Percentiles rank a stretch among this genome's conserved stretches.
Conservation (phyloP, 2,888 invertebrate genomes). For the Amiota minor region DNA sequence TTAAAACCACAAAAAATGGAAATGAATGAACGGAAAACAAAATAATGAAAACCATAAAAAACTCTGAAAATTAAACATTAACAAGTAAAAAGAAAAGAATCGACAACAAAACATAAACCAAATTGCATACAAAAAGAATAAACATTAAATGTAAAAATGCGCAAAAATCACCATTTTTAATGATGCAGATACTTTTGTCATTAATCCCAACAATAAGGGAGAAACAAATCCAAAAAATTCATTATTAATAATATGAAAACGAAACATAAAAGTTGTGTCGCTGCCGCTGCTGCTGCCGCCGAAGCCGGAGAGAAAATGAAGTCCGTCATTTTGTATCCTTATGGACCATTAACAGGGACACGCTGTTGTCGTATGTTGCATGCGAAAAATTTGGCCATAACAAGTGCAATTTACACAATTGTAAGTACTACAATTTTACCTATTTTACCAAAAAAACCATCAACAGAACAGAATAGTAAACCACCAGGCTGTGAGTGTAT, state of each 20-base stretch:
- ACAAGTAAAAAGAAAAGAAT: neutral
- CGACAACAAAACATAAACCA: slow-evolving; percentile 16
- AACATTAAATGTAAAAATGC: slow-evolving; percentile 25
- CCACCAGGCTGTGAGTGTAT: neutral
- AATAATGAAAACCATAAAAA: no score
- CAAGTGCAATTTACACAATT: slow-evolving; percentile 83
- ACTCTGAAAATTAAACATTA: no score
- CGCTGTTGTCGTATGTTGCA: slow-evolving; percentile 80
- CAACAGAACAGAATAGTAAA: neutral
- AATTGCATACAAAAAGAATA: neutral
- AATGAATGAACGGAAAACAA: no score
- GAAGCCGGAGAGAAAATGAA: slow-evolving; percentile 73
- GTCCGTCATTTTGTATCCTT: slow-evolving; percentile 75
- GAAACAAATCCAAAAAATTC: slow-evolving; percentile 28
- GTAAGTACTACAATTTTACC: slow-evolving; percentile 76
- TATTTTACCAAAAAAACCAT: neutral
- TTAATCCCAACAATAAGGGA: slow-evolving; percentile 20
- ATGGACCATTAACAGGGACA: slow-evolving; percentile 74
- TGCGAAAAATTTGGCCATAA: slow-evolving; percentile 82
- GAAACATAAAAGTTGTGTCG: slow-evolving; percentile 58
- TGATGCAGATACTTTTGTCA: neutral
- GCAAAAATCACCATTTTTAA: no score
- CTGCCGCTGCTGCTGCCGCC: slow-evolving; percentile 51
- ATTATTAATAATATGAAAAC: slow-evolving; percentile 63
- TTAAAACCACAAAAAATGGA: no score